Evolutionary conservation across 2,113 vertebrate genomes (phyloP).

Genomic region (Nyctibius bracteatus): DNA sequence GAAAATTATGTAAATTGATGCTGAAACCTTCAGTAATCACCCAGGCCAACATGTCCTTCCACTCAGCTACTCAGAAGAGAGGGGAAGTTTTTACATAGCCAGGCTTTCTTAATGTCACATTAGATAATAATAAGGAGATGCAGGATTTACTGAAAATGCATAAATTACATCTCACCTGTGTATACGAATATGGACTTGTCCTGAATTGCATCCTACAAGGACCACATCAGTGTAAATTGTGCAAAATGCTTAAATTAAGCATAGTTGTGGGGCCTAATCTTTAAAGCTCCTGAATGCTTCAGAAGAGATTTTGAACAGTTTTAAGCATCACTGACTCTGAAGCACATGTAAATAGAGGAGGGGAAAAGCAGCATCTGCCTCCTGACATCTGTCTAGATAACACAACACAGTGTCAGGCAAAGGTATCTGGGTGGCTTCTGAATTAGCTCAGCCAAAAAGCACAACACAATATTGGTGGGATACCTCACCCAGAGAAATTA

Average conservation of each 20-base stretch:
- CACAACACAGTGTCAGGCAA: not conserved
- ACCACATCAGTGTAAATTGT: not conserved
- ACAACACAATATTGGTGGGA: no score
- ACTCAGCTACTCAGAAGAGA: not conserved
- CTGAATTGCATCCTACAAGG: not conserved
- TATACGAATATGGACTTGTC: not conserved
- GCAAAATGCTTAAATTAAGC: not conserved
- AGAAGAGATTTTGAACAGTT: not conserved
- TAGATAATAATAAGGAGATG: not conserved
- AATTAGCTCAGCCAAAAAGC: not conserved
- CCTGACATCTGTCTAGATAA: not conserved
- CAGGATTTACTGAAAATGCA: not conserved
- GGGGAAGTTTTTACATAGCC: not conserved
- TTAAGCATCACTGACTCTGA: not conserved
- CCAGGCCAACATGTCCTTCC: not conserved
- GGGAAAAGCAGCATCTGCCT: not conserved
- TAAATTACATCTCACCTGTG: not conserved
- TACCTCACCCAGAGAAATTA: not conserved
- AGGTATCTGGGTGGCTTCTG: not conserved
- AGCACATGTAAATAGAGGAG: not conserved
- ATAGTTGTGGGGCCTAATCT: not conserved
- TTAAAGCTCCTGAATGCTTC: not conserved
- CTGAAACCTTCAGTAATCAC: slow-evolving; percentile 14
- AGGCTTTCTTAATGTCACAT: not conserved
- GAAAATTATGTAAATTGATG: slow-evolving; percentile 29